phyloP scores from a whole-genome alignment of 2,113 vertebrate species.

The Pagrus major region DNA sequence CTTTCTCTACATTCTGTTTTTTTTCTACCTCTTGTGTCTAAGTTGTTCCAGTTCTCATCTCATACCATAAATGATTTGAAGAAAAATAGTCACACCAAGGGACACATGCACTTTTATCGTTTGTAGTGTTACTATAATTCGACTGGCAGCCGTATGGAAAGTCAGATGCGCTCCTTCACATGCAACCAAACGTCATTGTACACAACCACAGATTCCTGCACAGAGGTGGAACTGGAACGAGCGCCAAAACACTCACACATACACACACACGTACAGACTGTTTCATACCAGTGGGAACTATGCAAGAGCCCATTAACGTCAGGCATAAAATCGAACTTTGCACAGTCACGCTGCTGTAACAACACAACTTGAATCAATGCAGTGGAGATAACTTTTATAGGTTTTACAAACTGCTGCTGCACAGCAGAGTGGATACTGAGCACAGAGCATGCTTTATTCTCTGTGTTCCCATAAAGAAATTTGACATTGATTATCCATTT shows the following conservation, averaged over 20 bases:
- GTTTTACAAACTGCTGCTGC: constrained; percentile 8
- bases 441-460: background rate
- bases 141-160: constrained; percentile 45
- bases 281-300: constrained; percentile 38
- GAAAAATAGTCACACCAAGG: background rate
- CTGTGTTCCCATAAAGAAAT: background rate
- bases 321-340: constrained; percentile 39
- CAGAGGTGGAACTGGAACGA: constrained; percentile 45
- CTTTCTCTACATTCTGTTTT: background rate
- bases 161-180: constrained; percentile 46
- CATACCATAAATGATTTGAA: background rate
- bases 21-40: background rate
- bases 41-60: background rate
- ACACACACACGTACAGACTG: constrained; percentile 18
- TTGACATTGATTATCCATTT: background rate
- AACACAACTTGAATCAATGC: constrained; percentile 36
- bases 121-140: constrained; percentile 31
- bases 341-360: constrained; percentile 14
- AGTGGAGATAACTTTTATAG: constrained; percentile 10
- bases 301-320: constrained; percentile 31
- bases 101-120: background rate
- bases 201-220: constrained; percentile 53
- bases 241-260: constrained; percentile 36
- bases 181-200: constrained; percentile 34
- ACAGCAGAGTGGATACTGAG: constrained; percentile 5